Conservation (phyloP, 2,888 invertebrate genomes). For the Brenthis ino region DNA sequence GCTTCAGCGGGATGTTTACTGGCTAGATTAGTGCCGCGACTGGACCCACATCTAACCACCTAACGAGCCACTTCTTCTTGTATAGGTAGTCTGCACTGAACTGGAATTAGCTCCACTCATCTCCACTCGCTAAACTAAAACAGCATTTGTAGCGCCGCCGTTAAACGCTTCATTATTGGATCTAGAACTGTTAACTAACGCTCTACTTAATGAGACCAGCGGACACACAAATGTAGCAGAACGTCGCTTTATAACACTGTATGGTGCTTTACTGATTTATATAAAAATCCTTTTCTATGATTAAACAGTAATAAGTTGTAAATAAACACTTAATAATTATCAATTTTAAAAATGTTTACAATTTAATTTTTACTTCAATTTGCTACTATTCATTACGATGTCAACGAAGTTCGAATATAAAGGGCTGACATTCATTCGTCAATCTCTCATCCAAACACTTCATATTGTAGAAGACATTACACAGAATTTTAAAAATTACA, state of each 20-base stretch:
- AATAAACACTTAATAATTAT: background rate
- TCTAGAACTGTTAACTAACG: constrained; percentile 18
- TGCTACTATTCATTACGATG: background rate
- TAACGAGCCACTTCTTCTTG: constrained; percentile 28
- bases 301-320: background rate
- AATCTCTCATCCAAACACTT: constrained; percentile 19
- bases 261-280: background rate
- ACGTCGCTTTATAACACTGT: background rate
- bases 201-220: constrained; percentile 6
- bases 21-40: constrained; percentile 21
- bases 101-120: background rate
- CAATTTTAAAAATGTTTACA: background rate
- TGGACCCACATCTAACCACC: constrained; percentile 25
- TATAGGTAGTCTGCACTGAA: background rate
- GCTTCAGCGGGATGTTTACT: constrained; percentile 33
- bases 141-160: constrained; percentile 7
- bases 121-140: constrained; percentile 5
- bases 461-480: constrained; percentile 18
- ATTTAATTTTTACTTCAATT: constrained; percentile 5
- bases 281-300: background rate
- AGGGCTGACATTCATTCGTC: constrained; percentile 23
- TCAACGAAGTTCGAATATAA: constrained; percentile 2
- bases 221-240: constrained; percentile 1
- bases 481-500: no score
- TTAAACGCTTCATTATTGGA: constrained; percentile 14